These are phyloP conservation scores for Oplegnathus fasciatus DNA, from an alignment of 2,113 vertebrate genomes.

Conservation along the genomic window DNA sequence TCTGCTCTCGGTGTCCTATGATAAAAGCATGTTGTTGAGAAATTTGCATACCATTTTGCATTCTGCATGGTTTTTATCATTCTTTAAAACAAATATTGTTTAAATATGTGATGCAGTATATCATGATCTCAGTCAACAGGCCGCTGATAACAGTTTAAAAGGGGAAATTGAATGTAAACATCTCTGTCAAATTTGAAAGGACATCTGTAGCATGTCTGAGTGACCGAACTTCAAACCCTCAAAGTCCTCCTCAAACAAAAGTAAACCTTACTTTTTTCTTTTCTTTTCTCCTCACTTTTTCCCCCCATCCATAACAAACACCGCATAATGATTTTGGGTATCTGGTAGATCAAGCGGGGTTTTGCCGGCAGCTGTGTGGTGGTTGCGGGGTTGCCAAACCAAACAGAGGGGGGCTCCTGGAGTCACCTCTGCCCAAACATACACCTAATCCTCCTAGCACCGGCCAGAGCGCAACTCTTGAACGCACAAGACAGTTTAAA, in stretches of 20 bases:
- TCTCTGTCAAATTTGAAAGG: constrained; percentile 51
- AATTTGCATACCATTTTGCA: constrained; percentile 7
- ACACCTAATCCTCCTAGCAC: constrained; percentile 76
- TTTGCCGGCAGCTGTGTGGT: constrained; percentile 74
- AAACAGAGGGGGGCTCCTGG: constrained; percentile 77
- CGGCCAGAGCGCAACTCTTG: constrained; percentile 63
- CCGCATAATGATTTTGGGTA: constrained; percentile 75
- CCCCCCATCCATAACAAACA: constrained; percentile 68
- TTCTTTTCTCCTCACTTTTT: constrained; percentile 35
- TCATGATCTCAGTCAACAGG: constrained; percentile 11
- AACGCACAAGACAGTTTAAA: constrained; percentile 79
- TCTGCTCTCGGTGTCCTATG: background rate
- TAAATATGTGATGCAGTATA: background rate
- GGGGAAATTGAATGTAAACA: constrained; percentile 34
- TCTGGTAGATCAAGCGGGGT: constrained; percentile 73
- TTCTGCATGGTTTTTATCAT: background rate
- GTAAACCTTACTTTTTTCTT: constrained; percentile 51
- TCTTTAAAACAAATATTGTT: background rate
- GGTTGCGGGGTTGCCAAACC: constrained; percentile 73
- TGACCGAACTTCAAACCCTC: constrained; percentile 59
- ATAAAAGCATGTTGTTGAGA: background rate
- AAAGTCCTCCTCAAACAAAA: constrained; percentile 72
- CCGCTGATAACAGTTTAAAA: constrained; percentile 32
- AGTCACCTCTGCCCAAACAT: constrained; percentile 82
- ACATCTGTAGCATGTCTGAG: constrained; percentile 48